Conservation (phyloP, 2,797 vertebrate genomes). For the Chaetodon trifasciatus region DNA sequence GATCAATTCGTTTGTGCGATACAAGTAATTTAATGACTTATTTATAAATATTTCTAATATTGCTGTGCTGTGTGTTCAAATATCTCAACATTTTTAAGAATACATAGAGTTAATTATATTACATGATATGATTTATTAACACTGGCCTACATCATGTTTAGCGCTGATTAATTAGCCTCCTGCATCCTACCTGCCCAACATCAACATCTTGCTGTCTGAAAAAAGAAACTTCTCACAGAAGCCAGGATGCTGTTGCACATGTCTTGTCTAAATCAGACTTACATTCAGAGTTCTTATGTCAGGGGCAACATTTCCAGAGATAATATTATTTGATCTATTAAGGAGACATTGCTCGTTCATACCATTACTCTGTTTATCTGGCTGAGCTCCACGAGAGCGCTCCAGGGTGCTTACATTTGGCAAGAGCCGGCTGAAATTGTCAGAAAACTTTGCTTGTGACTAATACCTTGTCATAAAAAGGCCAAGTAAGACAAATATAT, state of each 20-base stretch:
- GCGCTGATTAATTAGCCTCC: not conserved
- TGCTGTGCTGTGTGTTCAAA: not conserved
- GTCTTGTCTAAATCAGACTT: constrained; percentile 9
- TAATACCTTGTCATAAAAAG: constrained; percentile 17
- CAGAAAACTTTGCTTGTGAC: constrained; percentile 16
- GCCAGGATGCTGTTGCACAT: not conserved
- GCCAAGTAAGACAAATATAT: constrained; percentile 29
- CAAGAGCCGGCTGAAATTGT: constrained; percentile 11
- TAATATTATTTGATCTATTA: constrained; percentile 12
- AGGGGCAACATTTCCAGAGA: not conserved
- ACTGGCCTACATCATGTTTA: not conserved
- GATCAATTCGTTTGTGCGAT: not conserved
- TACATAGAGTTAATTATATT: not conserved
- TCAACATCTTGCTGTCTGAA: not conserved
- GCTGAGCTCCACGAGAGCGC: not conserved
- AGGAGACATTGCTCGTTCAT: constrained; percentile 8
- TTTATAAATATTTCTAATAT: not conserved
- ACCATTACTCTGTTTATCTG: constrained; percentile 6
- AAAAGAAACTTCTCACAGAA: not conserved
- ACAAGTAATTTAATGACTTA: not conserved
- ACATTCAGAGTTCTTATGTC: not conserved
- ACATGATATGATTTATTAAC: not conserved
- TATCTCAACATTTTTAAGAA: not conserved
- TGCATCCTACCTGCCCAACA: not conserved
- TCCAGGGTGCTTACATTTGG: constrained; percentile 28